Evolutionary conservation across 2,797 vertebrate species (phyloP).

Genomic region (Rhabdophis nuchalis): DNA sequence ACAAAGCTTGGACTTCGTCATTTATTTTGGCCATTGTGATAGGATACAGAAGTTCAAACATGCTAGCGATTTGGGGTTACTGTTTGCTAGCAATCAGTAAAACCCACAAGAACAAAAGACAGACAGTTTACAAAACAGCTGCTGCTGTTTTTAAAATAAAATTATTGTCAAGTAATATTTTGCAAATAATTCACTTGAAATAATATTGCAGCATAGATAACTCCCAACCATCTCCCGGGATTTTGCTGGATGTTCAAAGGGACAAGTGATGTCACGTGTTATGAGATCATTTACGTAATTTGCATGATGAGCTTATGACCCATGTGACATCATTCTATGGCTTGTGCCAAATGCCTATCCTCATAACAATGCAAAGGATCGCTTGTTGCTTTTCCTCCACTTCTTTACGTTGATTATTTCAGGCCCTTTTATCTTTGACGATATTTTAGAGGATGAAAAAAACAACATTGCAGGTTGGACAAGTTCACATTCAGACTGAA

Average conservation of each 20-base stretch:
- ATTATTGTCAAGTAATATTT: conserved; percentile 6
- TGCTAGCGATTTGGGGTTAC: background rate
- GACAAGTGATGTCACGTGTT: background rate
- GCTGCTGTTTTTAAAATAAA: background rate
- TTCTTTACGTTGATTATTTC: conserved; percentile 2
- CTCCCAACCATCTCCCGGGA: background rate
- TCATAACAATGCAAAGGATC: background rate
- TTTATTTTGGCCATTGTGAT: background rate
- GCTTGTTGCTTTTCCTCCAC: conserved; percentile 39
- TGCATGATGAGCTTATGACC: background rate
- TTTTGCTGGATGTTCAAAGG: background rate
- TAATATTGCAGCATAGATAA: conserved; percentile 9
- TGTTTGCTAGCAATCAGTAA: background rate
- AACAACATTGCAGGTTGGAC: background rate
- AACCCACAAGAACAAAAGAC: background rate
- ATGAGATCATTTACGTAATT: background rate
- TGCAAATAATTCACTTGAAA: conserved; percentile 15
- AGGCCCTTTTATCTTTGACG: conserved; percentile 13
- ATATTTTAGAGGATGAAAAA: background rate
- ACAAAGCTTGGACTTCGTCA: background rate
- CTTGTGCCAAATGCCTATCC: background rate
- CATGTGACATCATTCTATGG: background rate
- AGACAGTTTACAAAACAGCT: background rate
- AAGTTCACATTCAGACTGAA: background rate
- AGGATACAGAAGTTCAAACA: background rate